Base-by-base conservation (phyloP, 2,888 invertebrate species). In the Melanargia galathea region DNA sequence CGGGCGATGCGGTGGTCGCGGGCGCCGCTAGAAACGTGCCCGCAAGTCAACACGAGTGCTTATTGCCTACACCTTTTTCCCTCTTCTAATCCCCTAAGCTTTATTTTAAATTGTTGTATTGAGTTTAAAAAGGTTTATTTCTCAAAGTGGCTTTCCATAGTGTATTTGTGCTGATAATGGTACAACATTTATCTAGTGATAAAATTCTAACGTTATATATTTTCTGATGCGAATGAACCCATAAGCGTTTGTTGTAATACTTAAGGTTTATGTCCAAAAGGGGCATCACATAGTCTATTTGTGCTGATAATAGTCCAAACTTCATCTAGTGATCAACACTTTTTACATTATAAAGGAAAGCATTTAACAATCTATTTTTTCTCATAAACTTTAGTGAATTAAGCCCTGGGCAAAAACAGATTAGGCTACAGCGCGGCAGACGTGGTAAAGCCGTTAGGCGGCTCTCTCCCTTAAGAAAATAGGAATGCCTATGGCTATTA, bases 1-100 rank as follows among this genome's bases (percentile, higher is more conserved):
- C 70, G 60, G 70, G 62, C 63, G 75, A 71, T 63, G 74, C 68
- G 63, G 71, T 73, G 64, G 72, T 73, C 64, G 69, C 64, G 75
- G 71, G 63, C 48, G 70, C 61, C 56, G 71, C 70, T 72, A 70
- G 55, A 68, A 66, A 59, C 35, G 46, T 33, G 48, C 58, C 33
- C 46, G 18, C 33, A 26, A 43, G 38, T 57, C 45, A 57, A 13
- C 22, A 45, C 43, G 43, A 8, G 43, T 43, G 43, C 18, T 33
- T 20, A 46, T 24, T 1, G 16, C 16, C 35, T 48, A 48, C 7
- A 8, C 48, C 24, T 24, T 26, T 24, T 22, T n/a, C n/a, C n/a
- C 13, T n/a, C 24, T 26, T 43, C 40, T 40, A 40, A 16, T 13
- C 35, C 13, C 3, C 13, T 4, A 35, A 13, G 11, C 35, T 35